Evolutionary conservation across 2,888 invertebrate genomes (phyloP).

Genomic region (Epistrophe grossulariae): DNA sequence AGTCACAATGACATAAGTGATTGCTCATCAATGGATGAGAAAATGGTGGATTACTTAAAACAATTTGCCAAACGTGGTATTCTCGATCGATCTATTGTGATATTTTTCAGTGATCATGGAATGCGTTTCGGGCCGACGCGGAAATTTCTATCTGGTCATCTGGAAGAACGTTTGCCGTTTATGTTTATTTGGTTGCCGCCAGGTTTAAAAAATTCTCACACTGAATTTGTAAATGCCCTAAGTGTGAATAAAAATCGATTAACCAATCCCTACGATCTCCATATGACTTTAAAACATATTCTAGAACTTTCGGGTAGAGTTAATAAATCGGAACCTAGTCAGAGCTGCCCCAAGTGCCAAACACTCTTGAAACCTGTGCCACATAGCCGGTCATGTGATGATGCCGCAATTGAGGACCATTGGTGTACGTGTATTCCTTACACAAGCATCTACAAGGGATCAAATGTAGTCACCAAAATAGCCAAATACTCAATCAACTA

Average conservation of each 20-base stretch:
- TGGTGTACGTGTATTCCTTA: constrained; percentile 91
- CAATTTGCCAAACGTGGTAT: constrained; percentile 86
- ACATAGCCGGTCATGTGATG: constrained; percentile 87
- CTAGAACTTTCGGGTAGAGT: constrained; percentile 85
- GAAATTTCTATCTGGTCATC: constrained; percentile 88
- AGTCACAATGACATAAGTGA: constrained; percentile 89
- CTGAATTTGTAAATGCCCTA: constrained; percentile 85
- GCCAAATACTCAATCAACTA: constrained; percentile 82
- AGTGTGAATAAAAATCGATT: constrained; percentile 87
- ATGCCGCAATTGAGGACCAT: constrained; percentile 88
- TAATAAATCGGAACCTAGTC: constrained; percentile 81
- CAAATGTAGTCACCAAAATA: constrained; percentile 85
- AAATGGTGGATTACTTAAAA: constrained; percentile 86
- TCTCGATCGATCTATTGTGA: constrained; percentile 87
- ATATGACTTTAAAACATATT: constrained; percentile 89
- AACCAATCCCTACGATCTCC: constrained; percentile 90
- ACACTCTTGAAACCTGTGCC: constrained; percentile 87
- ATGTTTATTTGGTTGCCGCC: constrained; percentile 89
- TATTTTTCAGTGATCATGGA: constrained; percentile 92
- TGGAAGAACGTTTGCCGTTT: constrained; percentile 91
- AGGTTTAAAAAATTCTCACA: constrained; percentile 85
- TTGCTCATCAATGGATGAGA: constrained; percentile 88
- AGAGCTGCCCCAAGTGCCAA: constrained; percentile 88
- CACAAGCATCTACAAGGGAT: constrained; percentile 82
- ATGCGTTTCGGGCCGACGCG: constrained; percentile 90